Evolutionary conservation across 2,888 invertebrate genomes (phyloP), one percentile per base, ranked within the genome.

Genomic region (Dynastes hyllus): DNA sequence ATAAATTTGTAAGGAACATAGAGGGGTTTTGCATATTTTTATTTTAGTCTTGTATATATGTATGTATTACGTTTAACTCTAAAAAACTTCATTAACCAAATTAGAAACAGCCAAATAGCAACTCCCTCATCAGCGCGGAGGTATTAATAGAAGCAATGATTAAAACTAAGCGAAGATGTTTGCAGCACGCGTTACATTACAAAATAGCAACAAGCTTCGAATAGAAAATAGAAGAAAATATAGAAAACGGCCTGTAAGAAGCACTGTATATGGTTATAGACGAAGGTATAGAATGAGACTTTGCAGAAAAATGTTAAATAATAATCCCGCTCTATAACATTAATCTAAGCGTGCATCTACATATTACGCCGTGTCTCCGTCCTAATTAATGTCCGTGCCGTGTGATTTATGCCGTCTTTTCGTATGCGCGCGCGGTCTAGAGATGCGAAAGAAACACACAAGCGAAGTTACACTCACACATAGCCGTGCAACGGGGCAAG

Each of bases 371-470:
- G 87, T 86, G 87, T 87, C 87, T 81, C 83, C 86, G 86, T 85
- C 85, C 87, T 88, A 88, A 88, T 88, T 88, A 88, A 88, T 87
- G 88, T 88, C 87, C 86, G 81, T 84, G 81, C 80, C 82, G 75
- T 81, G 88, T 88, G 88, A 88, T 88, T 88, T 88, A 88, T 88
- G 87, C 86, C 84, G 83, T 83, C 84, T 84, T 86, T 83, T 85
- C 84, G 85, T 83, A 80, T 58, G 22, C 82, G 63, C 73, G 32
- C 79, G 71, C 78, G 78, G 82, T 84, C 83, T 79, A 81, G 55
- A 73, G 61, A 81, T 76, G 78, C 77, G 81, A 81, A 81, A 81
- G 79, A 80, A 83, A 79, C 82, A 50, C 69, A 63, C 55, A 55
- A 5, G 55, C 55, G 22, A n/a, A 6, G n/a, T 11, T 55, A 16